Base-by-base conservation (phyloP, 2,797 vertebrate species). In the Danio kyathit region DNA sequence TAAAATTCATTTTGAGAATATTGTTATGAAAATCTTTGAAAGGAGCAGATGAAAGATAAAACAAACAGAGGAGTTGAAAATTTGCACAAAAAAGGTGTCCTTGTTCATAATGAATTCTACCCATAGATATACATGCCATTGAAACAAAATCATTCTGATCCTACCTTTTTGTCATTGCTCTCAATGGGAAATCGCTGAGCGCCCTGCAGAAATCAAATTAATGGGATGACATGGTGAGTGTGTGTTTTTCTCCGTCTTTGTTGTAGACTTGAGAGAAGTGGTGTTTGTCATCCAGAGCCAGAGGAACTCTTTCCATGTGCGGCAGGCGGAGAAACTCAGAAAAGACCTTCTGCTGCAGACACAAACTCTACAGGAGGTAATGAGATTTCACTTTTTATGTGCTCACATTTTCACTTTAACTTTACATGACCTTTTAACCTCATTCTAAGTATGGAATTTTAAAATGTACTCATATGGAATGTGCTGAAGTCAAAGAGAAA, bases 261-360 rank as follows among this genome's bases (percentile, higher is more conserved):
- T 84, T 94, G 74, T 90, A 99, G 97, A 96, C 87, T 89, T 97
- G 88, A 94, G 90, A 90, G 95, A 94, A 91, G 95, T 97, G 87
- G 94, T 98, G 59, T 98, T 99, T 91, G 88, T 99, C 90, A 96
- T 99, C 92, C 97, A 98, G 92, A 99, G 97, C 90, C 97, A 99
- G 88, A 96, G 95, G 86, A 96, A 97, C 92, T 94, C 95, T 85
- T 97, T 96, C 92, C 97, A 99, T 84, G 94, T 90, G 85, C 94
- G 91, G 86, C 96, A 91, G 92, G 97, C 97, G 10, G 94, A 96
- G 79, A 92, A 93, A 59, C 92, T 91, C 84, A 94, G 91, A 89
- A 89, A 86, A 74, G 92, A 91, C 88, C 94, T 99, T 88, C 91
- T 97, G 70, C 87, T 92, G 70, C 96, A 98, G 90, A 93, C 95